Evolutionary conservation across 2,113 vertebrate genomes (phyloP), one percentile per base, ranked within the genome.

Genomic region (Dascyllus trimaculatus): DNA sequence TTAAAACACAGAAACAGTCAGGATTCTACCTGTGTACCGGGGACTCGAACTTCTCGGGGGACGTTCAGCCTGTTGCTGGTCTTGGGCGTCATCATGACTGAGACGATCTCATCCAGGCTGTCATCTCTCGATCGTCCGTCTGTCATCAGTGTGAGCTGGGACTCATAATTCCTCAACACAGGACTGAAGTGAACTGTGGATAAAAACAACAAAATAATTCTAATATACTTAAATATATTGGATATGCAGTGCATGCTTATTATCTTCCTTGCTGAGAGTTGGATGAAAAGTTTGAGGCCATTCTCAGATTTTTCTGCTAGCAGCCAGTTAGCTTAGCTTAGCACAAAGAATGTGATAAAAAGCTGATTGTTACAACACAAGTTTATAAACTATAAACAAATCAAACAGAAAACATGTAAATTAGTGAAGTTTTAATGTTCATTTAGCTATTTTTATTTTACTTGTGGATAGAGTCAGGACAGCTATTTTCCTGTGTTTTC

Each of bases 21-120:
- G 48, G 49, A 40, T 8, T 8, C 3, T 90, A 94, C 96, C 96
- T 95, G 94, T 35, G 89, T 32, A 13, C 89, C 84, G 19, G 85
- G 60, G 52, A 76, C 81, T 35, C 85, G 91, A 40, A 88, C 84
- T 24, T 94, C 90, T 67, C 77, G 87, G 51, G 93, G 92, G 57
- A 91, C 65, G 8, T 89, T 71, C 43, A 92, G 81, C 45, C 62
- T 90, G 78, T 89, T 82, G 22, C 62, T 26, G n/a, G 81, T 14
- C 83, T 91, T 93, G 5, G 94, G 89, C 0, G 88, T 78, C 88
- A 93, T 90, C 71, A 88, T 94, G 71, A 86, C 89, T 1, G 90
- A 92, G 13, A 86, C 78, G 46, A 89, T 71, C 58, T 91, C 92
- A 21, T 96, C 94, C 6, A 88, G 85, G 40, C 92, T 91, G 11